Percentiles rank a stretch among this genome's conserved stretches.
These are phyloP conservation scores for Origma solitaria DNA, from an alignment of 2,113 vertebrate genomes.

Conservation along the genomic window DNA sequence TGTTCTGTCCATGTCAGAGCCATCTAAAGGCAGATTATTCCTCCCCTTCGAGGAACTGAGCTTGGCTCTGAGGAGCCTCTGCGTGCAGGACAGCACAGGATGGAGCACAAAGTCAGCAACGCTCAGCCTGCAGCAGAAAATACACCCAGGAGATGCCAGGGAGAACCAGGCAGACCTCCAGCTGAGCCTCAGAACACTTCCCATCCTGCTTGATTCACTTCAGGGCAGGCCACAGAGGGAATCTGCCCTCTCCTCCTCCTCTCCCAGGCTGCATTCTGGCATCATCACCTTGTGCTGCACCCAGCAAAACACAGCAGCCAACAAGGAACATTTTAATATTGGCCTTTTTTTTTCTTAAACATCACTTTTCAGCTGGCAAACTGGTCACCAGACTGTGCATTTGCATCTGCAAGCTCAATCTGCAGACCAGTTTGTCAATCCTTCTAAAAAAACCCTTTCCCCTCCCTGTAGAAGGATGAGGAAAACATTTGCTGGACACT, in stretches of 20 bases:
- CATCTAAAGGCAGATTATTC: background rate
- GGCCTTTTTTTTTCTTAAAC: background rate
- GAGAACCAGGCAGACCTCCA: background rate
- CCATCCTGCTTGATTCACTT: background rate
- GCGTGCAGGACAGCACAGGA: background rate
- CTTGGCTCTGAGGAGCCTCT: background rate
- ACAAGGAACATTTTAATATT: background rate
- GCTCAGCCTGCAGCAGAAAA: background rate
- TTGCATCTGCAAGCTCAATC: background rate
- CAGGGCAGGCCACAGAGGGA: background rate
- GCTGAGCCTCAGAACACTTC: background rate
- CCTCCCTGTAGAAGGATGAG: background rate
- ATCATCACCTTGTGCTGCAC: background rate
- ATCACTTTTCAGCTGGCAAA: background rate
- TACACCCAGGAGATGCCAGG: background rate
- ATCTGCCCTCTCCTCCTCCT: background rate
- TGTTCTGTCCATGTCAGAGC: background rate
- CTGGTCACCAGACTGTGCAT: background rate
- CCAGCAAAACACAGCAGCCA: background rate
- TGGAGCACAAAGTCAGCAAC: background rate
- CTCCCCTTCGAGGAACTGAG: background rate
- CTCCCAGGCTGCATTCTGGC: background rate
- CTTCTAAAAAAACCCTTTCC: background rate
- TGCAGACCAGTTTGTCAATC: background rate
- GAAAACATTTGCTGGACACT: background rate